Conservation (phyloP, 2,113 vertebrate genomes). For the Tragelaphus imberbis region DNA sequence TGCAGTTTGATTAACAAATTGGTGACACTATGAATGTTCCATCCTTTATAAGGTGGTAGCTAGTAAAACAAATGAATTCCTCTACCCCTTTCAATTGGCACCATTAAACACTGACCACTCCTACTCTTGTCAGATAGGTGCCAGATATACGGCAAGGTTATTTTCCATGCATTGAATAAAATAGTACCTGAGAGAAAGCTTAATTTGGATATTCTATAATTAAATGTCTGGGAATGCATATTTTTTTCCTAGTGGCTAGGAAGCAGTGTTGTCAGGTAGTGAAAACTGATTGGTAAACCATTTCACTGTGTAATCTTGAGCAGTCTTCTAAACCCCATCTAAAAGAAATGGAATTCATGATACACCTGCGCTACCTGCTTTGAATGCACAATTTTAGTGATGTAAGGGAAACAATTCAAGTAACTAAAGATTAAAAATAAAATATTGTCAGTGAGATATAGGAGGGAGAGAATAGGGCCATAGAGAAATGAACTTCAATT, state of each 20-base stretch:
- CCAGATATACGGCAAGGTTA: neutral
- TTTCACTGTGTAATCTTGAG: neutral
- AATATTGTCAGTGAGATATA: neutral
- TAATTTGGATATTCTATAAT: neutral
- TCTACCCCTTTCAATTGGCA: neutral
- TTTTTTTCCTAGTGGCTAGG: neutral
- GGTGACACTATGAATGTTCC: neutral
- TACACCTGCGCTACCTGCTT: neutral
- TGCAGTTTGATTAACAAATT: neutral
- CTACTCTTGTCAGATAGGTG: neutral
- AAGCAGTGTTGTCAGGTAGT: neutral
- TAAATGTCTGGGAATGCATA: neutral
- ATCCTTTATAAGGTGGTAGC: neutral
- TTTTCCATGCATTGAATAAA: neutral
- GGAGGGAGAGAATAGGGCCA: neutral
- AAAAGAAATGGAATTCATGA: neutral
- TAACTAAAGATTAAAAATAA: constrained; percentile 6
- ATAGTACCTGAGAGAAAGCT: neutral
- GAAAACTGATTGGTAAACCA: neutral
- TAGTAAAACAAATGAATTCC: neutral
- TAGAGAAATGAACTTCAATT: neutral
- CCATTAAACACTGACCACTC: neutral
- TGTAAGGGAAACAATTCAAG: neutral
- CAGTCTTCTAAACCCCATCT: neutral
- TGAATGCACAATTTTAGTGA: neutral